Base-by-base conservation (phyloP, 1,140 invertebrate genomes). In the Popillia japonica region DNA sequence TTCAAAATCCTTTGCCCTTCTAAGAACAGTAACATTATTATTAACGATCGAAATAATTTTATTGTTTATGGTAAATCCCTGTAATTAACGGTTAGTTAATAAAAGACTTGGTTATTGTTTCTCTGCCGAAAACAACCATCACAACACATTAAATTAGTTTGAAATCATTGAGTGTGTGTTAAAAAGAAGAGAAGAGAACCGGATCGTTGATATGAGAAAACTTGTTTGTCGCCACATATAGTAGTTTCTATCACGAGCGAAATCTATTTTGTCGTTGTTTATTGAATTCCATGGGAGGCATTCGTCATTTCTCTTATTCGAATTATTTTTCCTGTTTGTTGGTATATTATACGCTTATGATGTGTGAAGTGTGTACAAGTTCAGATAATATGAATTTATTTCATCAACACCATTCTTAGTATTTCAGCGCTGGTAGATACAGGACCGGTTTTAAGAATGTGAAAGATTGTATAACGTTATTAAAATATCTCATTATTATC, bases 361-460 rank as follows among this genome's bases (percentile, higher is more conserved):
- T 17, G 48, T 55, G 48, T 55, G 48, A 55, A 17, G 48, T 55
- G 48, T 55, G 10, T 55, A n/a, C 48, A 55, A 55, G 48, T 55
- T 55, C 14, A n/a, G 17, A n/a, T 55, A 55, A 55, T 55, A 17
- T 55, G 14, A 55, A 55, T 55, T 55, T 55, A 55, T 55, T 55
- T 55, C 48, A n/a, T 55, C 48, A 55, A 55, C 48, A 55, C 48
- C 48, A 55, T 55, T 55, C 48, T 55, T 55, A 55, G 48, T 55
- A 55, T 17, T 55, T 55, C 48, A 17, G n/a, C 48, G 10, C 48
- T 55, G 14, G 48, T 55, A 55, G 14, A 17, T 55, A 55, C 2
- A 14, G 48, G 48, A 55, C 48, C 48, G 48, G 48, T 55, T 55
- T 55, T 55, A 55, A 55, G 48, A 55, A 55, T 55, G 48, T 17